Evolutionary conservation across 2,797 vertebrate species (phyloP).

Genomic region (Muraenolepis orangiensis): DNA sequence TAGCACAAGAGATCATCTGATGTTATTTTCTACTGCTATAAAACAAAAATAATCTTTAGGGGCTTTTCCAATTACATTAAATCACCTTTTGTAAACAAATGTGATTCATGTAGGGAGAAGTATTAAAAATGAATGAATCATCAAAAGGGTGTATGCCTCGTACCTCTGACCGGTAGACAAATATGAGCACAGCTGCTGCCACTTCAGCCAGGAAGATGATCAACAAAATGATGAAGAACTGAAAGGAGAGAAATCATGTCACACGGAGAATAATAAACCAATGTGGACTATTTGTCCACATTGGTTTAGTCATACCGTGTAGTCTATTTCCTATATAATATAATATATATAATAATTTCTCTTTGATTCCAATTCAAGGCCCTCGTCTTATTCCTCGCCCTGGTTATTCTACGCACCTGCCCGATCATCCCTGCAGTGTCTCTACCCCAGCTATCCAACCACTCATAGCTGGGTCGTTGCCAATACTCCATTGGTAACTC

Average conservation of each 20-base stretch:
- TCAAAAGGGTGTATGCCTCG: slow-evolving; percentile 31
- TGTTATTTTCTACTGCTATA: too few relatives aligned
- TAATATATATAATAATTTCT: too few relatives aligned
- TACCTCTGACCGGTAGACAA: slow-evolving; percentile 73
- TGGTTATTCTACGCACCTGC: too few relatives aligned
- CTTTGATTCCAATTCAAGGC: too few relatives aligned
- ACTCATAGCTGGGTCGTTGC: too few relatives aligned
- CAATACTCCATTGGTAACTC: too few relatives aligned
- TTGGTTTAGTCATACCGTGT: too few relatives aligned
- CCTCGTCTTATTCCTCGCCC: too few relatives aligned
- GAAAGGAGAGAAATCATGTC: slow-evolving; percentile 13
- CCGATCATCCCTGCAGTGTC: too few relatives aligned
- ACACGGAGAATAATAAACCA: neutral
- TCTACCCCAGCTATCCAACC: too few relatives aligned
- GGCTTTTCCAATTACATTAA: neutral
- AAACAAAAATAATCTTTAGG: neutral
- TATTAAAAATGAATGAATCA: neutral
- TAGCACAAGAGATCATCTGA: neutral
- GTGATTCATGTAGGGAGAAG: neutral
- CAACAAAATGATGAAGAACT: slow-evolving; percentile 80
- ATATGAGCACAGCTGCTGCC: slow-evolving; percentile 68
- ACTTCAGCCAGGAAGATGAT: slow-evolving; percentile 76
- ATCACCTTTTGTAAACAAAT: neutral
- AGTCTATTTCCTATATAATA: neutral
- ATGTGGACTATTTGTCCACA: neutral